phyloP scores from a whole-genome alignment of 1,140 invertebrate genomes.

The Goniozus legneri region DNA sequence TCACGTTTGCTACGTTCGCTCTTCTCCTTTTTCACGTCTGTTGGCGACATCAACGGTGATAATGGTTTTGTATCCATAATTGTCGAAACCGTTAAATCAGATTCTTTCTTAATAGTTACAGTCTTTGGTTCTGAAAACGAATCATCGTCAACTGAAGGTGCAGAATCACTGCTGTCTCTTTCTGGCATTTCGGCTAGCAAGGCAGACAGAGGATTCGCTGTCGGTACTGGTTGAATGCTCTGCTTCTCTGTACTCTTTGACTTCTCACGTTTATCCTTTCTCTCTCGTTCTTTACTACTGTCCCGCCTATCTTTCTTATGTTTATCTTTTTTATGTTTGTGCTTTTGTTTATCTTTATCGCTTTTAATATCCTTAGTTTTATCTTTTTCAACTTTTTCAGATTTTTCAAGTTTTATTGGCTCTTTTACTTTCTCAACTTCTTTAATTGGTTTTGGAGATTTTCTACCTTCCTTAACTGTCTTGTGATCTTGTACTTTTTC shows the following conservation, averaged over 20 bases:
- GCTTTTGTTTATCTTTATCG: slow-evolving; percentile 48
- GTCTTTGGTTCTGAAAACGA: slow-evolving; percentile 18
- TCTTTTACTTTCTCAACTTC: slow-evolving; percentile 54
- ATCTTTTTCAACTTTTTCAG: slow-evolving; percentile 53
- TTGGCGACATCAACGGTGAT: slow-evolving; percentile 19
- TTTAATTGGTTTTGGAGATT: slow-evolving; percentile 40
- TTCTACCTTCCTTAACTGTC: slow-evolving; percentile 44
- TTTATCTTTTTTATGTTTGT: slow-evolving; percentile 55
- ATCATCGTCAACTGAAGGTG: slow-evolving; percentile 42
- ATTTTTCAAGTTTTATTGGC: slow-evolving; percentile 44
- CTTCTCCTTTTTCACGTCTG: slow-evolving; percentile 35
- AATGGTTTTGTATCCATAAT: slow-evolving; percentile 20
- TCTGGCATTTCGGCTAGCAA: slow-evolving; percentile 38
- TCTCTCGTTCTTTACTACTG: slow-evolving; percentile 46
- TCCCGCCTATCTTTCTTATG: slow-evolving; percentile 59
- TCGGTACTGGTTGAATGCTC: slow-evolving; percentile 21
- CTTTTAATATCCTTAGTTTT: slow-evolving; percentile 50
- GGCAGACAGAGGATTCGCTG: slow-evolving; percentile 28
- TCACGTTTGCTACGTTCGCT: slow-evolving; percentile 32
- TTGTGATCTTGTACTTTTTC: slow-evolving; percentile 56
- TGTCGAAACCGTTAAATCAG: slow-evolving; percentile 10
- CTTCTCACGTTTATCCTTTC: slow-evolving; percentile 51
- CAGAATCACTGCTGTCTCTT: slow-evolving; percentile 48
- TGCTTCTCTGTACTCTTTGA: slow-evolving; percentile 39
- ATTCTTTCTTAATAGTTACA: slow-evolving; percentile 26